A percentile compares a stretch with the other conserved stretches of the same genome.
phyloP scores from a whole-genome alignment of 1,140 invertebrate genomes.

The Hermatobates lingyangjiaoensis region DNA sequence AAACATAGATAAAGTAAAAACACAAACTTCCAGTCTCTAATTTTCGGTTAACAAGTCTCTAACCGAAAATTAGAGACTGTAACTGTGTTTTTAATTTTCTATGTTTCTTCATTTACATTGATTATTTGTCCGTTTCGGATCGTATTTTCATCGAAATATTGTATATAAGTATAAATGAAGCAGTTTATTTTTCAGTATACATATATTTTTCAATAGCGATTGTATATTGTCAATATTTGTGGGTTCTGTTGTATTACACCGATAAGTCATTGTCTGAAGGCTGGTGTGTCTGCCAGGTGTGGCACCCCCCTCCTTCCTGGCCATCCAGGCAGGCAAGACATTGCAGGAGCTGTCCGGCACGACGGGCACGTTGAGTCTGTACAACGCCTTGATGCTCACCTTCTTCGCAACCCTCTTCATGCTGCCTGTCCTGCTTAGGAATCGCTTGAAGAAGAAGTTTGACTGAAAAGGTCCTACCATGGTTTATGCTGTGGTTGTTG shows the following conservation, averaged over 20 bases:
- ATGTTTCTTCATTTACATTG: no score
- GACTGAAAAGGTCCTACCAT: conserved; percentile 1
- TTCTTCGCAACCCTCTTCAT: conserved; percentile 67
- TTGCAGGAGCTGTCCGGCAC: conserved; percentile 81
- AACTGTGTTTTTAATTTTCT: no score
- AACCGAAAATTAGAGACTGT: not conserved
- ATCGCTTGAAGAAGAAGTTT: not conserved
- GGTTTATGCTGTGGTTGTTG: not conserved
- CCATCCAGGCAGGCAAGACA: conserved; percentile 93
- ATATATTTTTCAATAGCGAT: not conserved
- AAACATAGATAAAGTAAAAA: no score
- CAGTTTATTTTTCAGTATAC: no score
- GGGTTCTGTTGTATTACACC: not conserved
- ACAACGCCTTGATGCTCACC: conserved; percentile 55
- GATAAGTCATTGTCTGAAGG: not conserved
- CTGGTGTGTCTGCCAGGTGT: conserved; percentile 54
- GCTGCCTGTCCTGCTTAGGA: conserved; percentile 76
- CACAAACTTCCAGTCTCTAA: no score
- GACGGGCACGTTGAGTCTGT: conserved; percentile 75
- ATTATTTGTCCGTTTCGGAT: no score
- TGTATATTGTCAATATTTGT: not conserved
- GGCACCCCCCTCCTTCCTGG: conserved; percentile 90
- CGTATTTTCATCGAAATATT: not conserved
- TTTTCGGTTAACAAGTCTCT: not conserved
- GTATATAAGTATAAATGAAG: not conserved